These are phyloP conservation scores for Notothenia rossii DNA, from an alignment of 2,113 vertebrate species.

Conservation along the genomic window DNA sequence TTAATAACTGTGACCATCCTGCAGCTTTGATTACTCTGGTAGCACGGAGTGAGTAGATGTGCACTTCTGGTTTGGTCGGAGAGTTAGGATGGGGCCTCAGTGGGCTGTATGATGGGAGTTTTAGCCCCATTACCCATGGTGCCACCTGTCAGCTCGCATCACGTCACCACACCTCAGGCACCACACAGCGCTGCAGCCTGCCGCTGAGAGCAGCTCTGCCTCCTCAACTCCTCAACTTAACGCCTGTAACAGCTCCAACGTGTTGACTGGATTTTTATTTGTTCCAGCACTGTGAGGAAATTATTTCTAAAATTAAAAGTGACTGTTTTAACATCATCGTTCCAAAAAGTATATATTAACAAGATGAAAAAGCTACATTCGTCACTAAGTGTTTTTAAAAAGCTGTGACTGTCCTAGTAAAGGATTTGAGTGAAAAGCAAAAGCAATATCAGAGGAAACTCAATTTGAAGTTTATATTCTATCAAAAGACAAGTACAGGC, in stretches of 20 bases:
- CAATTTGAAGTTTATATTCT: constrained; percentile 41
- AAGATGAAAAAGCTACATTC: not conserved
- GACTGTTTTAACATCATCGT: not conserved
- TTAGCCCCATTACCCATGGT: constrained; percentile 67
- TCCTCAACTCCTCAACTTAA: constrained; percentile 33
- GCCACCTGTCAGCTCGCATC: constrained; percentile 74
- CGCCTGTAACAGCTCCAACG: constrained; percentile 12
- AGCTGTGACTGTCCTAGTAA: not conserved
- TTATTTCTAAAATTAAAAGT: constrained; percentile 9
- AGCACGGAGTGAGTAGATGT: constrained; percentile 11
- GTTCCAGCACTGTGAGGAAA: not conserved
- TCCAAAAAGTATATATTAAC: not conserved
- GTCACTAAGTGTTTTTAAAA: not conserved
- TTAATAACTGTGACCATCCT: constrained; percentile 26
- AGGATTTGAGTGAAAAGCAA: constrained; percentile 19
- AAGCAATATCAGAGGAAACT: constrained; percentile 1
- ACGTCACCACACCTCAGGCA: constrained; percentile 72
- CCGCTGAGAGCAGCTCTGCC: constrained; percentile 59
- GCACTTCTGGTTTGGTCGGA: constrained; percentile 28
- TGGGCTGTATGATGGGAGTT: constrained; percentile 63
- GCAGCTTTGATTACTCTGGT: constrained; percentile 32
- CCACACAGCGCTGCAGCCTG: constrained; percentile 68
- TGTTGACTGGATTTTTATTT: not conserved
- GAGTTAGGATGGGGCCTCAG: constrained; percentile 47
- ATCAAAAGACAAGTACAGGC: not conserved